Conservation (phyloP, 2,888 invertebrate genomes). For the Agrochola circellaris region DNA sequence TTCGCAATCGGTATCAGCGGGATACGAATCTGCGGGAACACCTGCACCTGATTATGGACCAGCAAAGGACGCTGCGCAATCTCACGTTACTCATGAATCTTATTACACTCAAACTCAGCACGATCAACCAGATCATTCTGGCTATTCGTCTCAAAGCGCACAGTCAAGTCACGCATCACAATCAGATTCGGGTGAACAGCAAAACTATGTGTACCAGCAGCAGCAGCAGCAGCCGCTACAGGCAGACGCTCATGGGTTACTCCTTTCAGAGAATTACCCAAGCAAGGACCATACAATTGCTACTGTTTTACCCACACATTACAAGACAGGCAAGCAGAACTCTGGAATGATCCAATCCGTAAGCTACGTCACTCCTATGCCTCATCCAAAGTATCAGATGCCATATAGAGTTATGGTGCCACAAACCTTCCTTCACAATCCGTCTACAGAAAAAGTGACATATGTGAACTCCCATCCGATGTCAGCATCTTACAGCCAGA, state of each 20-base stretch:
- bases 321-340: constrained; percentile 73
- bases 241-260: constrained; percentile 75
- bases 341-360: constrained; percentile 80
- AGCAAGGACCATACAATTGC: constrained; percentile 91
- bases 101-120: constrained; percentile 72
- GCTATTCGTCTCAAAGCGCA: constrained; percentile 72
- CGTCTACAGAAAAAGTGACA: constrained; percentile 81
- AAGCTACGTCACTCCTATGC: constrained; percentile 86
- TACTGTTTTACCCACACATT: constrained; percentile 85
- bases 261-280: constrained; percentile 91
- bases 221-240: constrained; percentile 70
- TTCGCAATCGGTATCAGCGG: constrained; percentile 58
- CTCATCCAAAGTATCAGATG: constrained; percentile 83
- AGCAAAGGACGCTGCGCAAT: constrained; percentile 31
- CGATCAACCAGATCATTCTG: constrained; percentile 74
- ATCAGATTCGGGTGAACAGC: constrained; percentile 70
- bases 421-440: constrained; percentile 81
- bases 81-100: constrained; percentile 67
- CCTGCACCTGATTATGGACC: constrained; percentile 60
- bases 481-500: constrained; percentile 76
- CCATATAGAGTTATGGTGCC: constrained; percentile 87
- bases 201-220: constrained; percentile 80
- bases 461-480: constrained; percentile 85
- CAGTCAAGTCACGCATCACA: constrained; percentile 75
- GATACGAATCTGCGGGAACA: constrained; percentile 53